Evolutionary conservation across 2,113 vertebrate species (phyloP).

Genomic region (Bombycilla garrulus): DNA sequence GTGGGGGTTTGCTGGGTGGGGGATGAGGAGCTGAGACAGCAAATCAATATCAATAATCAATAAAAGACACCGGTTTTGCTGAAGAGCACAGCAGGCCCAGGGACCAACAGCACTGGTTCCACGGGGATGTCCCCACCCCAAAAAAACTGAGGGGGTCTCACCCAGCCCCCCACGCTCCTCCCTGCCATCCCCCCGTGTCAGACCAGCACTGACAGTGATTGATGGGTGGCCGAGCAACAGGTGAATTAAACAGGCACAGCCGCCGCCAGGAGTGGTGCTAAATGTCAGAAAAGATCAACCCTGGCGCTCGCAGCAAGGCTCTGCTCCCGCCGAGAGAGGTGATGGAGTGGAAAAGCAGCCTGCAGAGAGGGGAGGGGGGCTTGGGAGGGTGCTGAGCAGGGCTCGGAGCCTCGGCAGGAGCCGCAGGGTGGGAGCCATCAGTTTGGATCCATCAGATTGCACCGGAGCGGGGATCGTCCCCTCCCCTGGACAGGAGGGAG

Average conservation of each 20-base stretch:
- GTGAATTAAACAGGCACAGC: conserved; percentile 32
- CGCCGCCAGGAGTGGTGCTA: background rate
- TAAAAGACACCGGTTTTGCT: background rate
- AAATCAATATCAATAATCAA: background rate
- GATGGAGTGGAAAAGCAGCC: conserved; percentile 39
- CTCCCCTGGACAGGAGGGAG: accelerated
- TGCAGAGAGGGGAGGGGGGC: background rate
- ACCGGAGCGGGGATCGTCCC: accelerated
- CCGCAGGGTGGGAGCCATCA: background rate
- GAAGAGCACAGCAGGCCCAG: background rate
- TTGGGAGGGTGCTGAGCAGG: background rate
- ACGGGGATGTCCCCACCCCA: background rate
- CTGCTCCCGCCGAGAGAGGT: background rate
- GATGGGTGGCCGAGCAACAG: conserved; percentile 52
- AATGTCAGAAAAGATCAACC: conserved; percentile 67
- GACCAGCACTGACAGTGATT: background rate
- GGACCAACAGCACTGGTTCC: accelerated
- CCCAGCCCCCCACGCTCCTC: background rate
- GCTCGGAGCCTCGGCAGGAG: background rate
- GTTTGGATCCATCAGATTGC: background rate
- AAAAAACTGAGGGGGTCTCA: background rate
- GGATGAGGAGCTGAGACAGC: background rate
- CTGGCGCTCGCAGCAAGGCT: background rate
- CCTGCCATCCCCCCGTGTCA: background rate
- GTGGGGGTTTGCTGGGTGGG: background rate